A percentile compares a stretch with the other conserved stretches of the same genome.
These are phyloP conservation scores for Catamblyrhynchus diadema DNA, from an alignment of 2,797 vertebrate species.

Conservation along the genomic window DNA sequence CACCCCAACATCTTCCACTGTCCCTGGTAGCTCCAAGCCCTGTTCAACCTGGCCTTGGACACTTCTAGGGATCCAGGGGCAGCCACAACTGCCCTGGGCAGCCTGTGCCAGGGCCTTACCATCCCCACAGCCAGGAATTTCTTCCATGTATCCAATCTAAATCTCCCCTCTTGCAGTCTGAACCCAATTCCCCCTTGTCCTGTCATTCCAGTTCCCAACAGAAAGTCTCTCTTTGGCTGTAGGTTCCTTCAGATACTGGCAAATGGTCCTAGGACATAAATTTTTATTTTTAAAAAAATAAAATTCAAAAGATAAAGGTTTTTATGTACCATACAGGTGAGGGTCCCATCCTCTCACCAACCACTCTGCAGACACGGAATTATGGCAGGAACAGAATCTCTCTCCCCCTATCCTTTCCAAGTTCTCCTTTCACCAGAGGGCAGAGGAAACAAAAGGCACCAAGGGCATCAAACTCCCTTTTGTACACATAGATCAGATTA, in stretches of 20 bases:
- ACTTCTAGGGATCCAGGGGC: not conserved
- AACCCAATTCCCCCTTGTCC: not conserved
- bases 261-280: not conserved
- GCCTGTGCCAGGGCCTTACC: not conserved
- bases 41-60: not conserved
- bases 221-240: not conserved
- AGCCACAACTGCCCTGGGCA: not conserved
- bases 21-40: rapidly evolving
- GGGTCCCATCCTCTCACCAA: too few species aligned
- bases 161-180: not conserved
- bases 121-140: not conserved
- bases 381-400: not conserved
- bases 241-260: not conserved
- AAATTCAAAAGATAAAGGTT: not conserved
- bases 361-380: not conserved
- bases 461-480: not conserved
- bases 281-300: not conserved
- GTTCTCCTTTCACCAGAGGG: not conserved
- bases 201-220: not conserved
- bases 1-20: not conserved
- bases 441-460: not conserved
- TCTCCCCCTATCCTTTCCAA: not conserved
- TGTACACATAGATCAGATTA: not conserved
- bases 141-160: not conserved
- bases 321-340: not conserved